Percentiles rank a stretch among this genome's conserved stretches.
Evolutionary conservation across 2,888 invertebrate species (phyloP).

Genomic region (Ischnus inquisitorius): DNA sequence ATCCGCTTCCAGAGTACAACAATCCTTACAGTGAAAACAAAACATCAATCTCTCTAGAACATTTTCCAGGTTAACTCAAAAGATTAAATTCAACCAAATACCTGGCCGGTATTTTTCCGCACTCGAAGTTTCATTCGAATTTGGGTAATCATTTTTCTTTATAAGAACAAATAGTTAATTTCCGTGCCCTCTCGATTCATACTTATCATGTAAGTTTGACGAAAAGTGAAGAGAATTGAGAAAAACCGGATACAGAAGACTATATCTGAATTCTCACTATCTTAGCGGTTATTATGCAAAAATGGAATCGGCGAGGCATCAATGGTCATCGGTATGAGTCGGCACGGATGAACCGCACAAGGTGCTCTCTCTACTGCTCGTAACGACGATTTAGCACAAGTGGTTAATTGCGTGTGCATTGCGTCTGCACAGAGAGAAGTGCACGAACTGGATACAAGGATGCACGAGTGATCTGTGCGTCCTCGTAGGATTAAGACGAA

Average conservation of each 20-base stretch:
- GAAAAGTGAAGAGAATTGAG: not conserved
- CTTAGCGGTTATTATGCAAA: constrained; percentile 1
- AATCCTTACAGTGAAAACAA: too few relatives aligned
- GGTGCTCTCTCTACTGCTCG: constrained; percentile 32
- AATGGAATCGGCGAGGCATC: not conserved
- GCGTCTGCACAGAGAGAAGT: constrained; percentile 6
- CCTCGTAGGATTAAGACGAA: constrained; percentile 61
- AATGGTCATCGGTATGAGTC: constrained; percentile 42
- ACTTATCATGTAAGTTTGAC: not conserved
- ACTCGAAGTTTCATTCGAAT: too few relatives aligned
- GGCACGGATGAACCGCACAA: constrained; percentile 61
- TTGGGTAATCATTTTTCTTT: too few relatives aligned
- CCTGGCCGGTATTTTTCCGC: too few relatives aligned
- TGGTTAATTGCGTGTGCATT: constrained; percentile 53
- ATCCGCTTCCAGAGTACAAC: too few relatives aligned
- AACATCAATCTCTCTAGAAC: too few relatives aligned
- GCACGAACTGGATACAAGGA: not conserved
- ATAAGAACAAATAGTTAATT: too few relatives aligned
- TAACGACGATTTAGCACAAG: constrained; percentile 53
- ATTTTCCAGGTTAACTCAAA: too few relatives aligned
- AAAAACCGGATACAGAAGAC: not conserved
- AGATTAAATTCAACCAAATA: too few relatives aligned
- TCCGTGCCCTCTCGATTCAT: too few relatives aligned
- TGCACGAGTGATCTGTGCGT: constrained; percentile 15
- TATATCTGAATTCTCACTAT: constrained; percentile 3